These are phyloP conservation scores for Carassius carassius DNA, from an alignment of 2,113 vertebrate genomes.

Conservation along the genomic window DNA sequence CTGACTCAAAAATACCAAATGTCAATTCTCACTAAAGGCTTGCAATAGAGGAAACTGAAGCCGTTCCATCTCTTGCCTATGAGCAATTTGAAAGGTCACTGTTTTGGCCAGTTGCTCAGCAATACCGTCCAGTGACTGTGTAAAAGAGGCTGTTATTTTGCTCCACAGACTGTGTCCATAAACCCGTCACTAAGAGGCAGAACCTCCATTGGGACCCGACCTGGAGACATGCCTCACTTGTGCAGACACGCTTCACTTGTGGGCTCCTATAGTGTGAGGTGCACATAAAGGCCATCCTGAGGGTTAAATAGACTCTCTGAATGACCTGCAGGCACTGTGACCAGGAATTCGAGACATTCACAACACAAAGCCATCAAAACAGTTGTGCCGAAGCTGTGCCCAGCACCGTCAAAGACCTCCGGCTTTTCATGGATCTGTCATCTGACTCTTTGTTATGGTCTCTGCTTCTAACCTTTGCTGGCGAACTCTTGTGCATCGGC, in stretches of 20 bases:
- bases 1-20: background rate
- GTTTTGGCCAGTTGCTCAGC: constrained; percentile 46
- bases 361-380: constrained; percentile 47
- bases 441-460: constrained; percentile 1
- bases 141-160: constrained; percentile 28
- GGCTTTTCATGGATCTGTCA: constrained; percentile 16
- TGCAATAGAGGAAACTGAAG: constrained; percentile 1
- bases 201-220: constrained; percentile 20
- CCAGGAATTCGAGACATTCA: constrained; percentile 47
- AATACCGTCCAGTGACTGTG: constrained; percentile 37
- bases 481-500: background rate
- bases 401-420: background rate
- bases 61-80: constrained; percentile 3
- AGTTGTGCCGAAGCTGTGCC: background rate
- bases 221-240: constrained; percentile 39
- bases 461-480: constrained; percentile 28
- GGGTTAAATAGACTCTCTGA: constrained; percentile 46
- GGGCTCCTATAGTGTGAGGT: constrained; percentile 43
- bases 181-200: constrained; percentile 29
- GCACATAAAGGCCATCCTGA: constrained; percentile 39
- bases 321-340: constrained; percentile 51
- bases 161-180: constrained; percentile 42
- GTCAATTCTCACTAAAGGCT: constrained; percentile 3
- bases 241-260: constrained; percentile 46
- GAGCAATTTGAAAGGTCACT: constrained; percentile 41